Conservation (phyloP, 2,797 vertebrate genomes). For the Trematomus bernacchii region DNA sequence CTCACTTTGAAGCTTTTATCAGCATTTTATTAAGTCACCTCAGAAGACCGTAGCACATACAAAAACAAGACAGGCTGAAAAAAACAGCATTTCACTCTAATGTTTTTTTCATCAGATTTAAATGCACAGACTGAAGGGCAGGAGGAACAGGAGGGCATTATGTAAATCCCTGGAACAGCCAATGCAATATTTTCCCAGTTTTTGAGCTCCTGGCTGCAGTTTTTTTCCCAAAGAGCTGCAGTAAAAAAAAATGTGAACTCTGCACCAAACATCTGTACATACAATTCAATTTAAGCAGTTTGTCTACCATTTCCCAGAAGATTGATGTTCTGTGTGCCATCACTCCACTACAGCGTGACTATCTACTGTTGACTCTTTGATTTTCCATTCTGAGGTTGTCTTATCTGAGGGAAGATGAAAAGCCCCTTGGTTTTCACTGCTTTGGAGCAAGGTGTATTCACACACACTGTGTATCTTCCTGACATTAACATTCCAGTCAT, state of each 20-base stretch:
- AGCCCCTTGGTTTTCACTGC: constrained; percentile 15
- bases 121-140: constrained; percentile 5
- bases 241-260: not conserved
- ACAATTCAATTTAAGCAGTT: constrained; percentile 19
- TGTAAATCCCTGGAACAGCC: constrained; percentile 36
- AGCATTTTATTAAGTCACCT: not conserved
- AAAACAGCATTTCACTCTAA: not conserved
- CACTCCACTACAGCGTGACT: constrained; percentile 31
- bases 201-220: constrained; percentile 27
- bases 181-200: constrained; percentile 7
- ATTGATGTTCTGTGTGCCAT: constrained; percentile 8
- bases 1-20: not conserved
- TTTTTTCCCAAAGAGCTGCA: constrained; percentile 19
- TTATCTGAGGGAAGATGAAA: not conserved
- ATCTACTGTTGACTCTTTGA: constrained; percentile 15
- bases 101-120: constrained; percentile 10
- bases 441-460: constrained; percentile 1
- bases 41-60: not conserved
- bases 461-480: constrained; percentile 7
- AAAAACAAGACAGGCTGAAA: not conserved
- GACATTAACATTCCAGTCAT: constrained; percentile 29
- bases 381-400: constrained; percentile 41
- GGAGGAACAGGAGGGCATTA: constrained; percentile 8
- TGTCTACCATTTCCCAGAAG: constrained; percentile 27
- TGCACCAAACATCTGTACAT: constrained; percentile 32